These are phyloP conservation scores for Eulemur macaco DNA, from an alignment of 2,113 vertebrate genomes.

Conservation along the genomic window DNA sequence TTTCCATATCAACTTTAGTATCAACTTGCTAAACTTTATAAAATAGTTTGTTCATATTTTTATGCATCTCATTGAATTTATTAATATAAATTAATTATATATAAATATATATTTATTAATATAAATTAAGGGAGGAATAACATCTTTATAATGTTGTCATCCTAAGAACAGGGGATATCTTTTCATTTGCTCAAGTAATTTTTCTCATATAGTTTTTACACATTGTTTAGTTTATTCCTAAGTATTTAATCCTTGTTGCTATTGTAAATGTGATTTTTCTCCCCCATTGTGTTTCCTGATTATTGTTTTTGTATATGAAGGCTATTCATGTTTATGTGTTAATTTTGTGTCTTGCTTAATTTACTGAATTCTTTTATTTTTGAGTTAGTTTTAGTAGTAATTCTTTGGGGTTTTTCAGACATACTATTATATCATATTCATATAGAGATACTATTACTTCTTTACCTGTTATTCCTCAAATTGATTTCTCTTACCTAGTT, in stretches of 20 bases:
- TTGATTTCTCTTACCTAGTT: neutral
- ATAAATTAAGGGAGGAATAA: neutral
- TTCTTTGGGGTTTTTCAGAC: neutral
- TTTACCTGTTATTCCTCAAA: neutral
- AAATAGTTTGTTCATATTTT: neutral
- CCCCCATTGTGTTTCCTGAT: neutral
- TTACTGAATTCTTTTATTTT: slow-evolving; percentile 9
- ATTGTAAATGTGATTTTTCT: neutral
- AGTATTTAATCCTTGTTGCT: neutral
- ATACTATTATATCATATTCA: neutral
- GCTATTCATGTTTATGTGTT: neutral
- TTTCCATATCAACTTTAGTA: neutral
- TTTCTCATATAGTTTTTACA: neutral
- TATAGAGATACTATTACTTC: neutral
- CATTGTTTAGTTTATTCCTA: neutral
- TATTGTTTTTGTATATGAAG: neutral
- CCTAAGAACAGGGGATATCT: neutral
- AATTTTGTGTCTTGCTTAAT: neutral
- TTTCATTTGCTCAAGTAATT: neutral
- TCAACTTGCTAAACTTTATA: neutral
- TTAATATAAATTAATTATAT: neutral
- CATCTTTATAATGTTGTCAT: neutral
- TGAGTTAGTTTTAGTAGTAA: slow-evolving; percentile 4
- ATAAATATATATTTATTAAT: too few relatives aligned
- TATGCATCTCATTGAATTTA: neutral